Evolutionary conservation across 1,140 invertebrate genomes (phyloP).

Genomic region (Hydropsyche tenuis): DNA sequence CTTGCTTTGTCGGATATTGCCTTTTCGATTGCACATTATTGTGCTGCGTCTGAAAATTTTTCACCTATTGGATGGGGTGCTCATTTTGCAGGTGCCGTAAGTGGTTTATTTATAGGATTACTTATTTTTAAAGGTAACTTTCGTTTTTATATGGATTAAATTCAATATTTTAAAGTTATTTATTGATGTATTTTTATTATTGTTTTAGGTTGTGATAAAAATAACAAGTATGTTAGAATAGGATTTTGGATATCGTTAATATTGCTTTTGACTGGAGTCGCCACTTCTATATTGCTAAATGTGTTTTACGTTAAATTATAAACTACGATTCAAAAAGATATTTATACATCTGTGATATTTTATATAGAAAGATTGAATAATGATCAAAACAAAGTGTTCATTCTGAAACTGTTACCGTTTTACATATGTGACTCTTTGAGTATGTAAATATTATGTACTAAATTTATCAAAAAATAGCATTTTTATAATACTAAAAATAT

Average conservation of each 20-base stretch:
- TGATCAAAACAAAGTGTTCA: neutral
- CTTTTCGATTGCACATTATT: conserved; percentile 59
- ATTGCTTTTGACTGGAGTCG: conserved; percentile 19
- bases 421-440: too few species aligned
- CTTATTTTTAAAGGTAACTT: conserved; percentile 67
- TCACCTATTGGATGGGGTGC: conserved; percentile 78
- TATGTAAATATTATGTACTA: too few species aligned
- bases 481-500: too few species aligned
- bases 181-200: conserved; percentile 13
- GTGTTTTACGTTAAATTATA: conserved; percentile 29
- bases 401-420: neutral
- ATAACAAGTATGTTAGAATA: conserved; percentile 28
- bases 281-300: conserved; percentile 38
- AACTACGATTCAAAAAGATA: neutral
- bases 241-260: conserved; percentile 32
- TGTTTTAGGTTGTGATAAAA: conserved; percentile 43
- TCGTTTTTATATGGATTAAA: neutral
- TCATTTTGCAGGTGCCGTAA: conserved; percentile 79
- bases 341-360: conserved; percentile 23
- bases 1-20: conserved; percentile 65
- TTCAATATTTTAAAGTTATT: neutral
- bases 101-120: conserved; percentile 81
- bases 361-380: neutral
- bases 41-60: conserved; percentile 56
- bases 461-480: too few species aligned